Evolutionary conservation across 2,797 vertebrate species (phyloP), one percentile per base, ranked within the genome.

Genomic region (Schizothorax lantsangensis): DNA sequence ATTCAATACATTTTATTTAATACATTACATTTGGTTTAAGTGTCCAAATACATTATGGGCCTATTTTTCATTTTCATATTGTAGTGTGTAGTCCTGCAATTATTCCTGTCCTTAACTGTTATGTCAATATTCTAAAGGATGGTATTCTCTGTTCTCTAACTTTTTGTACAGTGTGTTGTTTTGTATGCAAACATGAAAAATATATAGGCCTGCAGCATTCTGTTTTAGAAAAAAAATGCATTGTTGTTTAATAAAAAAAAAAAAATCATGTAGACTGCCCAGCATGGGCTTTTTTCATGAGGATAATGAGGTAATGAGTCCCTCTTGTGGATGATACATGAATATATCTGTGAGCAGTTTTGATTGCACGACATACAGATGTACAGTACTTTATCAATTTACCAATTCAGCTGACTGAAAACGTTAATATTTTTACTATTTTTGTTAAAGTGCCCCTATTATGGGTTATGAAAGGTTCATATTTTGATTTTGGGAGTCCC

Each of bases 251-350:
- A 52, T 52, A 9, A 57, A 7, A 1, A 7, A 21, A 23, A 2
- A 8, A 57, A 2, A 30, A 3, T 30, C 9, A 12, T 11, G n/a
- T 40, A 45, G 57, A 47, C 40, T 21, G 59, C 45, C 26, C 59
- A 80, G 40, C 26, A 33, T 23, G 26, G 17, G 40, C 15, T 66
- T 80, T 66, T 30, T 66, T 45, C 26, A 33, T 6, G 30, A 81
- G 30, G 57, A 79, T 62, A 43, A 26, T 4, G 78, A 62, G 78
- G 43, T 64, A 45, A n/a, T 6, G 78, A 64, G 38, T 79, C 57
- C 78, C 78, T 79, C 78, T 79, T 64, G 78, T 45, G 78, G 78
- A 79, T 79, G 78, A 79, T 64, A 7, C 57, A 79, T 26, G 15
- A 17, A 62, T 62, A 64, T 54, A 79, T 43, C 23, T 43, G 38